Percentiles rank a stretch among this genome's conserved stretches.
Evolutionary conservation across 37 sponge, comb jelly and placozoan genomes (phyloP).

Genomic region (Hormiphora californensis): DNA sequence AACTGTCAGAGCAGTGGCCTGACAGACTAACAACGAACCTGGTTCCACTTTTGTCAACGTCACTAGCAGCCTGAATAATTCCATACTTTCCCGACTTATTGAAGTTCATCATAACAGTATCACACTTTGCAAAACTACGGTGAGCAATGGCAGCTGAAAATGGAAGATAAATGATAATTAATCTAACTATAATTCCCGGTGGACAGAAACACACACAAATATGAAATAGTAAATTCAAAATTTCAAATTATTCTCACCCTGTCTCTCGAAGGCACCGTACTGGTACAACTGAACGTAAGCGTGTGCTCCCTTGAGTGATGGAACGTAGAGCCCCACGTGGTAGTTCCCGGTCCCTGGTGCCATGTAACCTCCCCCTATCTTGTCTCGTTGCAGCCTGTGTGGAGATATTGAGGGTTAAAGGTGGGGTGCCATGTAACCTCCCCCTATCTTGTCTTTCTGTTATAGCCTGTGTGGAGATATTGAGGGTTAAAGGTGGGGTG

Average conservation of each 20-base stretch:
- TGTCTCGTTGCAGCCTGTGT: constrained; percentile 36
- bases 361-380: background rate
- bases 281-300: constrained; percentile 35
- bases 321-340: constrained; percentile 26
- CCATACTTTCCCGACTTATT: constrained; percentile 21
- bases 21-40: too few species aligned
- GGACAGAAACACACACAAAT: background rate
- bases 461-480: too few species aligned
- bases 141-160: constrained; percentile 29
- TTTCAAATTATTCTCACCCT: background rate
- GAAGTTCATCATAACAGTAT: constrained; percentile 12
- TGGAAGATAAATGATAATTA: background rate
- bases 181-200: background rate
- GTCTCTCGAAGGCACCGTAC: constrained; percentile 43
- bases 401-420: too few species aligned
- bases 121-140: constrained; percentile 5
- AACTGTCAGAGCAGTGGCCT: too few species aligned
- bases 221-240: background rate
- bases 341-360: background rate
- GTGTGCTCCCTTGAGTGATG: constrained; percentile 41
- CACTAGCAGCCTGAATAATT: constrained; percentile 9
- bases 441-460: too few species aligned
- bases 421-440: too few species aligned
- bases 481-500: too few species aligned
- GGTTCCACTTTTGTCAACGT: constrained; percentile 27